Base-by-base conservation (phyloP, 2,797 vertebrate species). In the Tamandua tetradactyla region DNA sequence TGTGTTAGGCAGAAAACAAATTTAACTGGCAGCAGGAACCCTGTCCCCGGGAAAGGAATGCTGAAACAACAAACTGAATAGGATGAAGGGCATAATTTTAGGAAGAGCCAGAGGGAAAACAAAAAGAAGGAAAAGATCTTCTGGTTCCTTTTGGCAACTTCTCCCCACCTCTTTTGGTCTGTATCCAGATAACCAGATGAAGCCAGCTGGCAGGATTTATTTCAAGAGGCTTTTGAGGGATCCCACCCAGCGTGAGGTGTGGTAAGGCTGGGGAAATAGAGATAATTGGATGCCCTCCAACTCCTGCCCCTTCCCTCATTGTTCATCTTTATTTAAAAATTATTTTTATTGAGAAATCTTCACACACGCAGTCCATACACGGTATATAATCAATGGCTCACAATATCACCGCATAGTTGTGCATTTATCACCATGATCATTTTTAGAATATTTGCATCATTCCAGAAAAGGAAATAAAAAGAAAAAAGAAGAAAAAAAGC, bases 1-100 rank as follows among this genome's bases (percentile, higher is more conserved):
- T 93, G n/a, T 49, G 68, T 62, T 85, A 81, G 68, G 74, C 52
- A 40, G 81, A 92, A 93, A 91, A 94, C 69, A 90, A 97, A 95
- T 42, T 91, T 55, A 87, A 27, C 18, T 9, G 79, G 57, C 35
- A 20, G 22, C 66, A 81, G 27, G n/a, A 96, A 15, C 40, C 57
- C 32, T 52, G 47, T 68, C 30, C 32, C 78, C n/a, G 7, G n/a
- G 57, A 90, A 95, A 85, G 42, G 92, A 94, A 78, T 52, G 9
- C 64, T 75, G 27, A 78, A 96, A 71, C 32, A 35, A 52, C 44
- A 93, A 88, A 44, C 37, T 3, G 1, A 89, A 71, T 55, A 23
- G n/a, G 35, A 88, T 86, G 30, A 86, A 91, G n/a, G 8, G 4
- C 44, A 68, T 66, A 80, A 78, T 92, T 79, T 64, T 42, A 84